Evolutionary conservation across 2,888 invertebrate genomes (phyloP), one percentile per base, ranked within the genome.

Genomic region (Lucinisca nassula): DNA sequence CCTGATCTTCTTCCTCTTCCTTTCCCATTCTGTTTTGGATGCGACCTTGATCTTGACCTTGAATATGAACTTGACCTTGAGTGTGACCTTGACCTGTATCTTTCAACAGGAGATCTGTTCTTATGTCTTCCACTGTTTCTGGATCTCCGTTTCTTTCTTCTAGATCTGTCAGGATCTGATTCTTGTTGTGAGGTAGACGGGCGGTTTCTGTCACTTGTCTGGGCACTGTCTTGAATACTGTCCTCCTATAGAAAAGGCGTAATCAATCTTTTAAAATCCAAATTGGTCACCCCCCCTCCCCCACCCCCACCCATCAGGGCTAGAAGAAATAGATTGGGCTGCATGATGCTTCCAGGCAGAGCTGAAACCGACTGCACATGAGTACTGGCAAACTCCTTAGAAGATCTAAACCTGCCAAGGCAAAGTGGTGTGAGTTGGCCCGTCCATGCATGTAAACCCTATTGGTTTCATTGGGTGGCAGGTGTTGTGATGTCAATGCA

Each of bases 1-100:
- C 67, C 67, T 67, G 67, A 6, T 35, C 86, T 90, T 87, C 88
- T 87, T 79, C 82, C 83, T 86, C 88, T 88, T 38, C 84, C 84
- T 40, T 75, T 82, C 58, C 84, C 82, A 81, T 89, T 92, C 45
- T 85, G 82, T 72, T 90, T 90, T 77, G 86, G 85, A 73, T 85
- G 88, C 84, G 91, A 92, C 90, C 93, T 88, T 86, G 91, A 91
- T 92, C 93, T 85, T 89, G 92, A 93, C 76, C 93, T 91, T 80
- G 93, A 93, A 27, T 89, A 80, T 35, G 94, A 94, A 78, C 93
- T 92, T 67, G 94, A 94, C 67, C 92, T 82, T 58, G 94, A 92
- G 61, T 90, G 72, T 87, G 92, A 90, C 81, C 92, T 85, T 77
- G 90, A 89, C 84, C 89, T 86, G 79, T 87, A 84, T 61, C 67